These are phyloP conservation scores for Idaea aversata DNA, from an alignment of 2,888 invertebrate species.

Conservation along the genomic window DNA sequence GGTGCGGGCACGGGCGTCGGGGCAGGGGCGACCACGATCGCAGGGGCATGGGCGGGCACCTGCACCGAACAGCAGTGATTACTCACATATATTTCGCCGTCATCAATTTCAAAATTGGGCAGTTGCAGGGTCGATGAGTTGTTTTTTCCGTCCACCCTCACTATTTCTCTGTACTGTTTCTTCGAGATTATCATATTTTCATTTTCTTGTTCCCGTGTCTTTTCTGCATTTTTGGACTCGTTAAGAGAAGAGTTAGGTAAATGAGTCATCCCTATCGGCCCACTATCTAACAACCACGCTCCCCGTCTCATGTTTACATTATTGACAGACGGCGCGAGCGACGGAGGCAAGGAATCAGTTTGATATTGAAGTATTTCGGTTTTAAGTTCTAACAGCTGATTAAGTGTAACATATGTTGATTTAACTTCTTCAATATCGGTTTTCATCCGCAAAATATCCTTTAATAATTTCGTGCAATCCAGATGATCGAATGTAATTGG, in stretches of 20 bases:
- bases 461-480: conserved; percentile 9
- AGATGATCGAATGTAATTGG: too few relatives aligned
- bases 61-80: too few relatives aligned
- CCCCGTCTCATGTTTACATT: conserved; percentile 7
- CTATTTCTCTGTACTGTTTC: neutral
- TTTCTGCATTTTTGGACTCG: neutral
- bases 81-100: neutral
- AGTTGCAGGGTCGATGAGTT: neutral
- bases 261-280: neutral
- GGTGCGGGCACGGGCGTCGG: too few relatives aligned
- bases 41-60: neutral
- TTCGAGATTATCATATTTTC: neutral
- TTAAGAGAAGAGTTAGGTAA: neutral
- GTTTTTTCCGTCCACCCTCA: neutral
- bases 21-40: neutral
- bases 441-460: conserved; percentile 3
- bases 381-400: conserved; percentile 5
- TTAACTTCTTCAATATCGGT: neutral
- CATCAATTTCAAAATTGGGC: neutral
- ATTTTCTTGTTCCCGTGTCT: neutral
- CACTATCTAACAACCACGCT: neutral
- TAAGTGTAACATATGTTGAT: neutral
- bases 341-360: neutral
- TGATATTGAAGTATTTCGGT: neutral
- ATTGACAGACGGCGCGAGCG: neutral